These are phyloP conservation scores for Neolamprologus kungweensis DNA, from an alignment of 2,113 vertebrate genomes.

Conservation along the genomic window DNA sequence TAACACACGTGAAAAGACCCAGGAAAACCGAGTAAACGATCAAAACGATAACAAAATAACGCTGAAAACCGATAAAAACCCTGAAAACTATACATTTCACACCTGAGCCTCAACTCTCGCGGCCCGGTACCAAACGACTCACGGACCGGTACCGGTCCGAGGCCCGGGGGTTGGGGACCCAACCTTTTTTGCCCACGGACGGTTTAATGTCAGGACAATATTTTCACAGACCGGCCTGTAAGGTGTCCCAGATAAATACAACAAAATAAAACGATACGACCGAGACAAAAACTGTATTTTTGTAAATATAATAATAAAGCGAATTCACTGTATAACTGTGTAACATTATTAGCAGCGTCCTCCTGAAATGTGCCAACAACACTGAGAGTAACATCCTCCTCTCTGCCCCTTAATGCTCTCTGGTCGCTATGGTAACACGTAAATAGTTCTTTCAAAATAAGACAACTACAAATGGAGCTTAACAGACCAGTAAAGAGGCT, in stretches of 20 bases:
- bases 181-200: too few relatives aligned
- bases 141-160: too few relatives aligned
- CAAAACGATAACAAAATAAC: too few relatives aligned
- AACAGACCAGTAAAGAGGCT: fast-evolving
- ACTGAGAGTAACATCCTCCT: not conserved
- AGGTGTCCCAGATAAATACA: fast-evolving
- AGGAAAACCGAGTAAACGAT: too few relatives aligned
- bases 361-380: fast-evolving
- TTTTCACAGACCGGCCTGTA: fast-evolving
- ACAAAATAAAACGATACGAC: not conserved
- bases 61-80: too few relatives aligned
- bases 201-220: not conserved
- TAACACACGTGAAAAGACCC: too few relatives aligned
- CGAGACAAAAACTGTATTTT: not conserved
- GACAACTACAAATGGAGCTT: not conserved
- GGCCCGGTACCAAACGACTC: too few relatives aligned
- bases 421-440: not conserved
- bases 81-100: too few relatives aligned
- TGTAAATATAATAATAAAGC: not conserved
- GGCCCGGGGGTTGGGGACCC: too few relatives aligned
- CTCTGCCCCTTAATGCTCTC: not conserved
- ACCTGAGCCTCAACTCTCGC: too few relatives aligned
- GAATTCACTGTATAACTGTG: not conserved
- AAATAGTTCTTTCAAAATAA: not conserved
- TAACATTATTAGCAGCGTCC: not conserved